Evolutionary conservation across 2,797 vertebrate species (phyloP).

Genomic region (Rachycentron canadum): DNA sequence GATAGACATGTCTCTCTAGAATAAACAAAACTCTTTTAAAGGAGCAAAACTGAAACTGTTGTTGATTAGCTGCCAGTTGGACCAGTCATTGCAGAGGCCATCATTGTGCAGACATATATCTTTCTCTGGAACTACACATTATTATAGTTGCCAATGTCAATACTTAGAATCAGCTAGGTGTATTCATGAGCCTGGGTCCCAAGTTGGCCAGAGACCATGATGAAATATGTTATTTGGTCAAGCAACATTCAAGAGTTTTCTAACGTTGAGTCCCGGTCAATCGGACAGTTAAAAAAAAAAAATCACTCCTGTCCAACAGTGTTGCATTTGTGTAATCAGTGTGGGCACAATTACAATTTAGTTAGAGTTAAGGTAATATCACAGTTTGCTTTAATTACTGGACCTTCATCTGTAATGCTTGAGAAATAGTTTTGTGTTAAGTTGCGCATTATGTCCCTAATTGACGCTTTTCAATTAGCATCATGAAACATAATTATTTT

Average conservation of each 20-base stretch:
- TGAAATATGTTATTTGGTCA: neutral
- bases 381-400: neutral
- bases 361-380: neutral
- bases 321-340: too few species aligned
- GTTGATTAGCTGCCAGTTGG: neutral
- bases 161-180: neutral
- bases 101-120: neutral
- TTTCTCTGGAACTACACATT: neutral
- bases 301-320: neutral
- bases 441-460: too few species aligned
- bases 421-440: neutral
- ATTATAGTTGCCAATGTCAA: neutral
- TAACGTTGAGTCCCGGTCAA: neutral
- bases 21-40: neutral
- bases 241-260: neutral
- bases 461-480: neutral
- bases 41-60: slow-evolving; percentile 19
- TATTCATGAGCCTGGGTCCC: neutral
- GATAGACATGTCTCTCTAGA: slow-evolving; percentile 10
- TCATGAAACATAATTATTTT: too few species aligned
- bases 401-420: neutral
- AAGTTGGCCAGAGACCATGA: neutral
- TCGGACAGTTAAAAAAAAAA: neutral
- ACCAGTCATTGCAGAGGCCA: neutral
- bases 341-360: too few species aligned